Conservation (phyloP, 2,888 invertebrate species). For the Beris chalybata region DNA sequence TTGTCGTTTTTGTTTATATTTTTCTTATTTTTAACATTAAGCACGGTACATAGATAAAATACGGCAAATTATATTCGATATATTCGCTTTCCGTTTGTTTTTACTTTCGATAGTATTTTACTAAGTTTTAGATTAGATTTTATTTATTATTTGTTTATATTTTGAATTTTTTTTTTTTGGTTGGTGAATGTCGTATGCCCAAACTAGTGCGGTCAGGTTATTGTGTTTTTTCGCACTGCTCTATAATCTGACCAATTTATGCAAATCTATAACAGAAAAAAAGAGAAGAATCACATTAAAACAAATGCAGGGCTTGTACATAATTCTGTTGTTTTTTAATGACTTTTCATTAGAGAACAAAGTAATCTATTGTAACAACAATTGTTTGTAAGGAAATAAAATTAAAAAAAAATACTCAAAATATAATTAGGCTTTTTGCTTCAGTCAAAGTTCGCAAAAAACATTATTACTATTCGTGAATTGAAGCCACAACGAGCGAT, state of each 20-base stretch:
- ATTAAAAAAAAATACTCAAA: no score
- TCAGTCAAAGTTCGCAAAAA: no score
- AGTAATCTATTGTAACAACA: no score
- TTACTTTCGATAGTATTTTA: constrained; percentile 12
- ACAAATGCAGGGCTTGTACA: constrained; percentile 22
- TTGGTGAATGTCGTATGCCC: constrained; percentile 58
- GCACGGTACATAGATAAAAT: no score
- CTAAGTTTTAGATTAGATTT: constrained; percentile 22
- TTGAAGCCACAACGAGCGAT: no score
- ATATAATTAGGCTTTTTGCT: no score
- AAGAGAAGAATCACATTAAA: constrained; percentile 40
- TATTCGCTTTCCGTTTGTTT: constrained; percentile 28
- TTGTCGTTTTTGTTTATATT: not conserved
- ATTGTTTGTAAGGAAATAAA: no score
- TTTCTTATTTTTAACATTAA: constrained; percentile 16
- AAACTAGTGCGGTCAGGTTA: constrained; percentile 43
- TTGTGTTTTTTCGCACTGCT: constrained; percentile 41
- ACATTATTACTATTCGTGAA: no score
- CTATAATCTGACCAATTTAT: constrained; percentile 46
- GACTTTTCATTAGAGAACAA: not conserved
- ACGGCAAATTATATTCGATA: constrained; percentile 33
- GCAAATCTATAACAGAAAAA: constrained; percentile 46
- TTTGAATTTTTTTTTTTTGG: constrained; percentile 39
- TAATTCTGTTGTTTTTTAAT: constrained; percentile 27
- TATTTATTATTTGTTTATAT: constrained; percentile 23